phyloP scores from a whole-genome alignment of 2,888 invertebrate species.

The Electrophaes corylata region DNA sequence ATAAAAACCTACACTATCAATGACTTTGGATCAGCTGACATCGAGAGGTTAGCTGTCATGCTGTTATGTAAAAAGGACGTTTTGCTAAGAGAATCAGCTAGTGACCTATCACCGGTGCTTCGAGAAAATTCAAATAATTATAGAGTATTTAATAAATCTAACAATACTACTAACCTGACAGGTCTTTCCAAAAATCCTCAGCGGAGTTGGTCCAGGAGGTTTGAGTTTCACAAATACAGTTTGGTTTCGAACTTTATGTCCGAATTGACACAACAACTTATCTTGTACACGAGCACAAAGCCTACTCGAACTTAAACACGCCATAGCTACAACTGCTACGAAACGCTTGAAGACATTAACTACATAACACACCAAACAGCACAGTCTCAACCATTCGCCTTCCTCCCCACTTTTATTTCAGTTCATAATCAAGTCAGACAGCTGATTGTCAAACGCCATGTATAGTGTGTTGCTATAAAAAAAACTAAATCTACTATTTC shows the following conservation, averaged over 20 bases:
- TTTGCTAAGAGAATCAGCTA: slow-evolving; percentile 27
- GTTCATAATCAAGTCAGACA: slow-evolving; percentile 50
- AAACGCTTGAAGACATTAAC: slow-evolving; percentile 83
- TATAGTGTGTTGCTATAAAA: slow-evolving; percentile 51
- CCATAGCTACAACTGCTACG: slow-evolving; percentile 92
- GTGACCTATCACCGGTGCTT: slow-evolving; percentile 18
- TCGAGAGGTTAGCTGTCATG: slow-evolving; percentile 56
- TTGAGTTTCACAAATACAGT: slow-evolving; percentile 88
- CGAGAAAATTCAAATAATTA: not conserved
- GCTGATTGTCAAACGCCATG: slow-evolving; percentile 80
- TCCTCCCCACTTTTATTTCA: slow-evolving; percentile 72
- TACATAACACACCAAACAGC: slow-evolving; percentile 70
- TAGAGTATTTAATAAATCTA: not conserved
- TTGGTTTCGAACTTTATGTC: slow-evolving; percentile 88
- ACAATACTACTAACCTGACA: slow-evolving; percentile 71
- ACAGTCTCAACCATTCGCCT: slow-evolving; percentile 64
- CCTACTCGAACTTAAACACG: slow-evolving; percentile 92
- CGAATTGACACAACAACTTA: slow-evolving; percentile 91
- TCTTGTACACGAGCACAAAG: slow-evolving; percentile 92
- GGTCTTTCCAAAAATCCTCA: slow-evolving; percentile 81
- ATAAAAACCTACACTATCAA: slow-evolving; percentile 34
- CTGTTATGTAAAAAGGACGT: slow-evolving; percentile 57
- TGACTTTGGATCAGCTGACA: slow-evolving; percentile 55
- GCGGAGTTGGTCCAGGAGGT: slow-evolving; percentile 85
- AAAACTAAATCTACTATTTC: slow-evolving; percentile 21